Evolutionary conservation across 2,113 vertebrate species (phyloP), one percentile per base, ranked within the genome.

Genomic region (Nothoprocta pentlandii): DNA sequence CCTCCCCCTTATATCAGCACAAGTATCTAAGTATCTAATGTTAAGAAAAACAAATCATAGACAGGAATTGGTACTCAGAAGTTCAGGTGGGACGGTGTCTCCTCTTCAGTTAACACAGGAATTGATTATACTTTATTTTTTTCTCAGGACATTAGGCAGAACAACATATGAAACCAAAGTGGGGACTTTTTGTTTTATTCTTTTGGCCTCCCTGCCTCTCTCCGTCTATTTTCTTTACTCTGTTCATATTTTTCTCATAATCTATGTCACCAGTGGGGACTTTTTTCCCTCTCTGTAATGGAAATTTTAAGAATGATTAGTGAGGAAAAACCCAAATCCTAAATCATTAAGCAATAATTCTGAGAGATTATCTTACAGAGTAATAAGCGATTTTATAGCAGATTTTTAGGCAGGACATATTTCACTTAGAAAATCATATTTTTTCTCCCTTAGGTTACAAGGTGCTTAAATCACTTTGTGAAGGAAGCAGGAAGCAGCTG

Each of bases 401-500:
- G 89, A 62, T n/a, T 61, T 96, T 95, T 90, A 63, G 94, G 97
- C 95, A 93, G 93, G 90, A 81, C 82, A 74, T 97, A 96, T 97
- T 97, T 97, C 93, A 96, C 85, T 95, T 92, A 28, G 64, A 96
- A 97, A 96, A 70, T 80, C 62, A 85, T 86, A 10, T 5, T 73
- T 95, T 92, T 74, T 74, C 90, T 92, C 90, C 84, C 80, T 82
- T 85, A 56, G 91, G 92, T 97, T 96, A 96, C 36, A 97, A 97
- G 96, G 94, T 93, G 78, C 87, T 97, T 97, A 96, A 98, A 97
- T 97, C 92, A 97, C 87, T 93, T 96, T 93, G 75, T 96, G 86
- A 96, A 97, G 92, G 97, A 95, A 98, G 96, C 69, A 97, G 97
- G 97, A 98, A 98, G 97, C 97, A 97, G 96, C 97, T 97, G 97